phyloP scores from a whole-genome alignment of 2,113 vertebrate genomes.

The Agapornis roseicollis region DNA sequence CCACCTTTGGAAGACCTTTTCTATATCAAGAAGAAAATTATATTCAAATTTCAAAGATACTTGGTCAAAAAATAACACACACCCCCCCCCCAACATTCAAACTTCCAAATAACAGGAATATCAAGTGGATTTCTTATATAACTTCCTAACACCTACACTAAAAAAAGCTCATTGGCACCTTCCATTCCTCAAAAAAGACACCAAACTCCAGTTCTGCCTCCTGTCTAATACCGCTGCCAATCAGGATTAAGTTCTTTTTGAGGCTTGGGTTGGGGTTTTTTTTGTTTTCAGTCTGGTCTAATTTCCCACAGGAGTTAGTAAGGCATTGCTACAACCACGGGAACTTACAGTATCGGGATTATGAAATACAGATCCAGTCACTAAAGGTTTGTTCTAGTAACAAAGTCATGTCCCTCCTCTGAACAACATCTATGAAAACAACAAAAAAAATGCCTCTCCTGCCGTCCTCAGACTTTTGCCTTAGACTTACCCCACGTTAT shows the following conservation, averaged over 20 bases:
- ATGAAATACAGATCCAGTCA: background rate
- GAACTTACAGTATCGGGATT: background rate
- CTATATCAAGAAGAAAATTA: background rate
- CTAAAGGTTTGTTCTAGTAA: background rate
- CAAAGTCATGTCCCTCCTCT: background rate
- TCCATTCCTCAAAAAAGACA: background rate
- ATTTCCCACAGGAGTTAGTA: background rate
- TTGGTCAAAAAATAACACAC: background rate
- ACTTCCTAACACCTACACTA: background rate
- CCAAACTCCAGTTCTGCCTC: background rate
- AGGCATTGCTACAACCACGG: background rate
- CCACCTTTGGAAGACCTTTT: background rate
- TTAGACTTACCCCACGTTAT: background rate
- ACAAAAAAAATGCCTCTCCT: background rate
- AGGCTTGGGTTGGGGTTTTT: accelerated
- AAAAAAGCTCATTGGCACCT: background rate
- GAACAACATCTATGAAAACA: background rate
- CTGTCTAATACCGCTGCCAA: background rate
- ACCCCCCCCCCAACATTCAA: background rate
- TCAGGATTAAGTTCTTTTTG: background rate
- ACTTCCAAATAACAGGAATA: background rate
- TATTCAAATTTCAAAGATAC: background rate
- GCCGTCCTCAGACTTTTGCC: background rate
- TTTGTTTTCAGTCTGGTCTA: background rate
- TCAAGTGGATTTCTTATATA: background rate